A percentile compares a stretch with the other conserved stretches of the same genome.
Evolutionary conservation across 1,140 invertebrate genomes (phyloP).

Genomic region (Calliphora vicina): DNA sequence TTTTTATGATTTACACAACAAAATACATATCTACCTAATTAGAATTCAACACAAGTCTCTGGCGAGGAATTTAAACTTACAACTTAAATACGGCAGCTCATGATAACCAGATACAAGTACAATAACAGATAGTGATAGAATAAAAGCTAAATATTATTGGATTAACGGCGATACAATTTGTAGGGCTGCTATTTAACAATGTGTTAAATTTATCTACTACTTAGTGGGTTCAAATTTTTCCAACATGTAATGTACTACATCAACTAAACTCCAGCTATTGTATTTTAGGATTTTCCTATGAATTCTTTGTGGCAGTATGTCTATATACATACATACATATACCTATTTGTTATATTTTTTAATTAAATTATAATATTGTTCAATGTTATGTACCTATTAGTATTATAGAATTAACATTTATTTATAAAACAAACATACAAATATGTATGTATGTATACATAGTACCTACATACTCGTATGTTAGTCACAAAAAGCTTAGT

Average conservation of each 20-base stretch:
- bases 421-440: not conserved
- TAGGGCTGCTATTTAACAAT: not conserved
- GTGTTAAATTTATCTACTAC: too few species aligned
- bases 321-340: too few species aligned
- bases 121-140: not conserved
- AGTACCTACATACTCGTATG: too few species aligned
- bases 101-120: not conserved
- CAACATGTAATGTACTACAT: too few species aligned
- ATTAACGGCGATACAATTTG: not conserved
- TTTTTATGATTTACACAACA: not conserved
- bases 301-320: slow-evolving; percentile 8
- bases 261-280: too few species aligned
- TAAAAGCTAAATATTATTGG: not conserved
- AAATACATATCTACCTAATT: too few species aligned
- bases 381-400: not conserved
- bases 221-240: too few species aligned
- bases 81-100: not conserved
- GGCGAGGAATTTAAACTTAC: not conserved
- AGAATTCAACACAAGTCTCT: not conserved
- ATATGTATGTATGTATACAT: not conserved
- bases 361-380: slow-evolving; percentile 18
- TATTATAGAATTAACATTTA: not conserved
- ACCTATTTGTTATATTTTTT: not conserved
- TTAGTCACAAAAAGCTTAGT: not conserved
- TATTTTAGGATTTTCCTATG: not conserved